A percentile compares a stretch with the other conserved stretches of the same genome.
These are phyloP conservation scores for Galeruca laticollis DNA, from an alignment of 2,888 invertebrate species.

Conservation along the genomic window DNA sequence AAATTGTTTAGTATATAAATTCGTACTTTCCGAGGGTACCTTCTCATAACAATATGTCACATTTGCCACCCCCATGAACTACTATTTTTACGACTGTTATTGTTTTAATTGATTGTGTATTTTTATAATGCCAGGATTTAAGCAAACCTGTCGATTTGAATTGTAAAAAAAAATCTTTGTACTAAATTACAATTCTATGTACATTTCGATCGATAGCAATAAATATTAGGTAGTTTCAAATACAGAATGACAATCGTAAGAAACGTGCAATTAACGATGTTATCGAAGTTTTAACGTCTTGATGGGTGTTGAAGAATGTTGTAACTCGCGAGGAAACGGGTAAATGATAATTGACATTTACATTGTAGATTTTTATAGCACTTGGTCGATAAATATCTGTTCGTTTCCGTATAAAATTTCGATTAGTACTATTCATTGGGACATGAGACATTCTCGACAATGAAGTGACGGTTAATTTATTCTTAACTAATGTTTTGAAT, in stretches of 20 bases:
- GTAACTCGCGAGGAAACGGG: neutral
- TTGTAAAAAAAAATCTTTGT: no score
- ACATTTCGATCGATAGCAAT: neutral
- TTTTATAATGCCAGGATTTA: no score
- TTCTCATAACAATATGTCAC: no score
- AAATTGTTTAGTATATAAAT: no score
- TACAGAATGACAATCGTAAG: neutral
- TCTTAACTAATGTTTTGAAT: slow-evolving; percentile 15
- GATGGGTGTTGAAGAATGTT: neutral
- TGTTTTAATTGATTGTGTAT: no score
- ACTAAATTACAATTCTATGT: no score
- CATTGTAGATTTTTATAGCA: slow-evolving; percentile 23
- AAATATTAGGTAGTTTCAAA: neutral
- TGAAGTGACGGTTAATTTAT: slow-evolving; percentile 23
- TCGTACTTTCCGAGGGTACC: no score
- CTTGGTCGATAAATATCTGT: slow-evolving; percentile 24
- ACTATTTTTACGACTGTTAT: no score
- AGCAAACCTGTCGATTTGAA: no score
- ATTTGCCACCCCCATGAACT: no score
- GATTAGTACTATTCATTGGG: slow-evolving; percentile 6
- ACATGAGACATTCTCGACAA: slow-evolving; percentile 14
- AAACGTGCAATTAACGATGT: neutral
- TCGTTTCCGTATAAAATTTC: slow-evolving; percentile 13
- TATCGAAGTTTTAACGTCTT: neutral
- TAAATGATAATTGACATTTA: slow-evolving; percentile 21